Evolutionary conservation across 2,113 vertebrate species (phyloP).

Genomic region (Meleagris gallopavo): DNA sequence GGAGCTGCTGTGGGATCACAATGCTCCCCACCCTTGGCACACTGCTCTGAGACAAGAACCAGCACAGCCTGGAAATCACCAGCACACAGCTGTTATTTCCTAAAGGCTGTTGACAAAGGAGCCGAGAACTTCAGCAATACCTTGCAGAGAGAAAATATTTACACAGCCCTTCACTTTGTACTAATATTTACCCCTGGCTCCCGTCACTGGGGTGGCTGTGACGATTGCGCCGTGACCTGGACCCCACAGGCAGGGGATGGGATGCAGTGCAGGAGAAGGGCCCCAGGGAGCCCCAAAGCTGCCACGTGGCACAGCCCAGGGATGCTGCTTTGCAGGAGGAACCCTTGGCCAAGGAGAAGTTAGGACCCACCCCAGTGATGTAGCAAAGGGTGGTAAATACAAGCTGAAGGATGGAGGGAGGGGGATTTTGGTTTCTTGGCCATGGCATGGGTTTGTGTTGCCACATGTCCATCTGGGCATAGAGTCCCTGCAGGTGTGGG

Average conservation of each 20-base stretch:
- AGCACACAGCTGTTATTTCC: neutral
- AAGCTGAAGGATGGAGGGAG: neutral
- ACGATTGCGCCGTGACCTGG: rapidly evolving
- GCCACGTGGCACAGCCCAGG: neutral
- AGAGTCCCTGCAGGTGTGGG: rapidly evolving
- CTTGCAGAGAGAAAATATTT: constrained; percentile 32
- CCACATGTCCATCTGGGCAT: rapidly evolving
- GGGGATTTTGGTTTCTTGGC: neutral
- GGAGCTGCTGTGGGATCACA: neutral
- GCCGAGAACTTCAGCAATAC: constrained; percentile 1
- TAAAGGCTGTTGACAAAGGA: neutral
- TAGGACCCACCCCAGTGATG: neutral
- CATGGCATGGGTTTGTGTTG: rapidly evolving
- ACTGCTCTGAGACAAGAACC: neutral
- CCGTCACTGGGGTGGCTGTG: neutral
- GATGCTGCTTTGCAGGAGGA: neutral
- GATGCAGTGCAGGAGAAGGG: neutral
- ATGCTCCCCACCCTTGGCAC: neutral
- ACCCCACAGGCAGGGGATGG: neutral
- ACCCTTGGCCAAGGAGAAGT: rapidly evolving
- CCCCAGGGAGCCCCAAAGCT: neutral
- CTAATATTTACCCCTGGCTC: constrained; percentile 43
- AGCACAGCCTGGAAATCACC: neutral
- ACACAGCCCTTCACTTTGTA: neutral
- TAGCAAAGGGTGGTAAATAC: neutral